A percentile compares a stretch with the other conserved stretches of the same genome.
phyloP scores from a whole-genome alignment of 2,113 vertebrate genomes.

The Thryonomys swinderianus region DNA sequence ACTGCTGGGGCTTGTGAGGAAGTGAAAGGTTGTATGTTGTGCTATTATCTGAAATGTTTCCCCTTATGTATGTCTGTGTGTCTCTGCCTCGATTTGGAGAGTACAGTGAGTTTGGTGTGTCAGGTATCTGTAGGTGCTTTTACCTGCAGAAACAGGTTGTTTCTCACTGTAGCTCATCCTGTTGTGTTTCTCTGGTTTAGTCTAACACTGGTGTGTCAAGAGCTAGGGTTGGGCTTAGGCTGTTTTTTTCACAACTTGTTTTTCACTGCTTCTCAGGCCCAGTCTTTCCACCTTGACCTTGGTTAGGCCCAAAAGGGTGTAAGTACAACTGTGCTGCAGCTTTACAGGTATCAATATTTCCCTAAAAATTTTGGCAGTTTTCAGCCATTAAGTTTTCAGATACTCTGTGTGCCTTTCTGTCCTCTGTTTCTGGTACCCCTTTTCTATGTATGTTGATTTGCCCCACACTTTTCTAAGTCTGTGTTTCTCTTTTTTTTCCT shows the following conservation, averaged over 20 bases:
- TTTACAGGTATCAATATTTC: not conserved
- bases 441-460: not conserved
- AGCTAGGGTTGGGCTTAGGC: not conserved
- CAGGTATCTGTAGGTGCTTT: not conserved
- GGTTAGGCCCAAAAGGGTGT: not conserved
- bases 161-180: not conserved
- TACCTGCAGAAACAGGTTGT: not conserved
- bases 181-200: not conserved
- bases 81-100: not conserved
- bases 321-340: not conserved
- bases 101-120: not conserved
- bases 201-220: not conserved
- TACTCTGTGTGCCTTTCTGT: not conserved
- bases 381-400: not conserved
- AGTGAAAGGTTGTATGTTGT: not conserved
- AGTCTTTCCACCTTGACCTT: not conserved
- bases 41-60: not conserved
- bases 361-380: not conserved
- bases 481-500: not conserved
- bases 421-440: not conserved
- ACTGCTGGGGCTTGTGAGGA: not conserved
- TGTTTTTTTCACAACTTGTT: not conserved
- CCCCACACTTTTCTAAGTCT: not conserved
- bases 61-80: not conserved
- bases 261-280: not conserved